Base-by-base conservation (phyloP, 2,113 vertebrate genomes). In the Stigmatopora argus region DNA sequence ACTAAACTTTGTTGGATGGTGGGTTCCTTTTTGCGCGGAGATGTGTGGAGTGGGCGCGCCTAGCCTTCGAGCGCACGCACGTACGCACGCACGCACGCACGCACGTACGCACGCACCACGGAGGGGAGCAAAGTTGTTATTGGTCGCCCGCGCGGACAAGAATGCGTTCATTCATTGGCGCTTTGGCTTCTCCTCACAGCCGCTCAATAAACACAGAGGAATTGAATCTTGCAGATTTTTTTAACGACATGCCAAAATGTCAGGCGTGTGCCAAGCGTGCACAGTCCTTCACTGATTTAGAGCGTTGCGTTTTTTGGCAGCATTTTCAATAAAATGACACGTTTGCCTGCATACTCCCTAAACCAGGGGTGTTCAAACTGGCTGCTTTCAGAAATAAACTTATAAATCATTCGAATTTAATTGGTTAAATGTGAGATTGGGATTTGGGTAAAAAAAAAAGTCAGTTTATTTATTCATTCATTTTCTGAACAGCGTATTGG, bases 111-210 rank as follows among this genome's bases (percentile, higher is more conserved):
- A 1, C 5, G 65, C 19, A 78, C 71, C 73, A 46, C 67, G 23
- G 74, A 31, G 31, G 51, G 72, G 46, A 55, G 72, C 53, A 13
- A 78, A 69, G 44, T 34, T 47, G 64, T 73, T 77, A 78, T 78
- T 84, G 78, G 78, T 79, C 71, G 59, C 17, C 67, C 31, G 56
- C 68, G 19, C 31, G 72, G 80, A 46, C 34, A 45, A 82, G 74
- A 83, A 83, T 55, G 82, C 74, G 65, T 73, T 81, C 78, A 85
- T 83, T 85, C 79, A 83, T 45, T 17, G 41, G 62, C 17, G 51
- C 67, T 61, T 71, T 47, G 62, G 78, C 72, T 51, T 64, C 64
- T 65, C 57, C 10, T 72, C 75, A 62, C n/a, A 70, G 19, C 13
- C 0, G 7, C n/a, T 48, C 11, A 44, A 47, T 18, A 62, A 34